These are phyloP conservation scores for Penaeus japonicus DNA, from an alignment of 1,140 invertebrate species.

Conservation along the genomic window DNA sequence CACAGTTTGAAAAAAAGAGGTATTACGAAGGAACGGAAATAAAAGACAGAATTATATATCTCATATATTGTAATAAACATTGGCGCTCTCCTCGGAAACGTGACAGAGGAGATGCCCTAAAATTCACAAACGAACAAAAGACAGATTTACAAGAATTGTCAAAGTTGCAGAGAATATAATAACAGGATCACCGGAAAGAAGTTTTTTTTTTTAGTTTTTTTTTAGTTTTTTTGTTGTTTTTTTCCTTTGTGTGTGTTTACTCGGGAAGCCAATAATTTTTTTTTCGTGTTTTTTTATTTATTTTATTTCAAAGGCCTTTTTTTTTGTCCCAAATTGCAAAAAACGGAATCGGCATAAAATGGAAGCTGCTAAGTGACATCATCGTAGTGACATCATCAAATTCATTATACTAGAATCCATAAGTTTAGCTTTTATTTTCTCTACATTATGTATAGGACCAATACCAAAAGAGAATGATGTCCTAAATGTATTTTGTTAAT, in stretches of 20 bases:
- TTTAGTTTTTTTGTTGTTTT: neutral
- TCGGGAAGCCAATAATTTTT: too few species aligned
- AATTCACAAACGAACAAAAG: slow-evolving; percentile 36
- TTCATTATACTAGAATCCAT: too few species aligned
- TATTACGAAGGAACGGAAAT: slow-evolving; percentile 25
- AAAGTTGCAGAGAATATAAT: neutral
- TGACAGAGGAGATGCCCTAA: neutral
- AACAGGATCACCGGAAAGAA: neutral
- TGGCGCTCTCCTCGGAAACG: neutral
- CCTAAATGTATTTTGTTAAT: too few species aligned
- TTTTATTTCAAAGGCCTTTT: too few species aligned
- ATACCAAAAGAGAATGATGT: too few species aligned
- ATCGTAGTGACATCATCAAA: too few species aligned
- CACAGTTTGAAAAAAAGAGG: slow-evolving; percentile 17
- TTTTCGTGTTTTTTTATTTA: too few species aligned
- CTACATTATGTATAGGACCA: too few species aligned
- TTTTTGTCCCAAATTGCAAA: too few species aligned
- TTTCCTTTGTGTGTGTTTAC: neutral
- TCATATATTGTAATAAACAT: slow-evolving; percentile 54
- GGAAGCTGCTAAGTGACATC: too few species aligned
- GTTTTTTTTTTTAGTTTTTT: neutral
- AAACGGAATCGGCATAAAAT: too few species aligned
- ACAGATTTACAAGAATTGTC: slow-evolving; percentile 43
- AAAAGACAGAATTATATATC: slow-evolving; percentile 45
- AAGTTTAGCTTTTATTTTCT: too few species aligned